Base-by-base conservation (phyloP, 2,113 vertebrate genomes). In the Phaethornis superciliosus region DNA sequence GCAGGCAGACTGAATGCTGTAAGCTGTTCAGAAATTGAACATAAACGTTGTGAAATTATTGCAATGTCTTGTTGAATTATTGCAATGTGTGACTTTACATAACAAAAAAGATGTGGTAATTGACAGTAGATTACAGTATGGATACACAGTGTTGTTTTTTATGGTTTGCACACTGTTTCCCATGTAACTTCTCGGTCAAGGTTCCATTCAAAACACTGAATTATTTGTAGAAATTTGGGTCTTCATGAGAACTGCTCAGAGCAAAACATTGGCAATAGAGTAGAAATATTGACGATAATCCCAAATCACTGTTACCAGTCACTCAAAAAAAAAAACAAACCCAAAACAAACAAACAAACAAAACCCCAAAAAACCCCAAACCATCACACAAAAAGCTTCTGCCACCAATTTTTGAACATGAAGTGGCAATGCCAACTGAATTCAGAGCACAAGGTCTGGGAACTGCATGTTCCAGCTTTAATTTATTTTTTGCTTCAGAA, bases 381-480 rank as follows among this genome's bases (percentile, higher is more conserved):
- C 40, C 40, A 40, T 40, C 40, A 40, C 13, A 40, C 52, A 71
- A 64, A 65, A 63, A 8, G 13, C 3, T 52, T 28, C 17, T 75
- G 60, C 52, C 0, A 7, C 15, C 2, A 4, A 7, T 62, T 74
- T 84, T 33, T 89, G 58, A 40, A 62, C 0, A 0, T 74, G 30
- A 22, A 17, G 21, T 63, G 37, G 37, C 74, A 70, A 65, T 33
- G 12, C 52, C 58, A 69, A 54, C 21, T 35, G 40, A 20, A 63
- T 91, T 56, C 35, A 35, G 62, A 91, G 71, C 37, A 63, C 32
- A 42, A 44, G 15, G 20, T 37, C 30, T 51, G 35, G 24, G 23
- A 88, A 51, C 18, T 30, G 9, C 10, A 14, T 56, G 32, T 80
- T 59, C 42, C 42, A 52, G 15, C 69, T 93, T 76, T 71, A 22